phyloP scores from a whole-genome alignment of 1,140 invertebrate genomes.

The Drosophila sucinea region DNA sequence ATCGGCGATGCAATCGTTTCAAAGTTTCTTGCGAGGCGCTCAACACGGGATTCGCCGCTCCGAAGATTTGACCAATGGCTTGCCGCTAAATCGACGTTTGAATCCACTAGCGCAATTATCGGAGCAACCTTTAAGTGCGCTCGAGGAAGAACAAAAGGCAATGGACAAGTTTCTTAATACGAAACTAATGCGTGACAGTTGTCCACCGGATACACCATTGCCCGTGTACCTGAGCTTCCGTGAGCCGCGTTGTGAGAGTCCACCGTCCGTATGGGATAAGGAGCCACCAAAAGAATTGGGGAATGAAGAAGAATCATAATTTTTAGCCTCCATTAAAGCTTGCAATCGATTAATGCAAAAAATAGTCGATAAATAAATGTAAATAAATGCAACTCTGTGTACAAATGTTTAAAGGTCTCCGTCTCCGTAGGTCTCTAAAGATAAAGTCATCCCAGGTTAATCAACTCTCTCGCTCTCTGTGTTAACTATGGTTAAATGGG shows the following conservation, averaged over 20 bases:
- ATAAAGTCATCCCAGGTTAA: neutral
- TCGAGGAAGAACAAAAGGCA: neutral
- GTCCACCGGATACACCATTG: conserved; percentile 15
- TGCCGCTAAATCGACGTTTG: no score
- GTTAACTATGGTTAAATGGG: conserved; percentile 14
- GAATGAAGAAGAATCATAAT: no score
- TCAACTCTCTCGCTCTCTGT: neutral
- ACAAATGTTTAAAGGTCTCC: no score
- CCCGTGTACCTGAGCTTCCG: neutral
- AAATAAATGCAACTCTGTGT: neutral
- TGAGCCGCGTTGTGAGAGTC: conserved; percentile 9
- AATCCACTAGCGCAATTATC: no score
- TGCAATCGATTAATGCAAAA: neutral
- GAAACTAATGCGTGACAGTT: neutral
- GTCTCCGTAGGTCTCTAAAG: no score
- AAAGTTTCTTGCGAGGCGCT: no score
- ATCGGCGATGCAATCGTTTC: no score
- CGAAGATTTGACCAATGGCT: no score
- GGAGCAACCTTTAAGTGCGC: no score
- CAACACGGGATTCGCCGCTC: no score
- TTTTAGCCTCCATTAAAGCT: no score
- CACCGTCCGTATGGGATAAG: neutral
- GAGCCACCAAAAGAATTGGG: neutral
- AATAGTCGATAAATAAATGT: neutral
- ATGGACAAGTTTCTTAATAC: conserved; percentile 7